Percentiles rank a stretch among this genome's conserved stretches.
These are phyloP conservation scores for Agraylea sexmaculata DNA, from an alignment of 1,140 invertebrate genomes.

Conservation along the genomic window DNA sequence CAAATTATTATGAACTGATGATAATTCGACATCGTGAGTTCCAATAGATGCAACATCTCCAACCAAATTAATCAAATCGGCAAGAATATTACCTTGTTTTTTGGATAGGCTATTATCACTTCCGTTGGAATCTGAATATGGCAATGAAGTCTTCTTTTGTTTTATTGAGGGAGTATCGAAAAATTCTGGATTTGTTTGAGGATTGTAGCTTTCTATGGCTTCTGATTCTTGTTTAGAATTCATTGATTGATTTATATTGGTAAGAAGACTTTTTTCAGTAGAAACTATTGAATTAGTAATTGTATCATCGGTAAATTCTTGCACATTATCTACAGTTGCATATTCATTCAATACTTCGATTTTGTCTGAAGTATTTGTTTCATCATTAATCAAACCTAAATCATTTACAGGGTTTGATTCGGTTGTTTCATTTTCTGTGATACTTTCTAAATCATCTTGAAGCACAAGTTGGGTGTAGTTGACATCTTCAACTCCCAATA, in stretches of 20 bases:
- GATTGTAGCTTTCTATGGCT: conserved; percentile 3
- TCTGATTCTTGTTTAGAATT: conserved; percentile 3
- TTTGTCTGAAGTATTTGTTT: conserved; percentile 3
- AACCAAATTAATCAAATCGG: conserved; percentile 35
- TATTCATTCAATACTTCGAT: conserved; percentile 11
- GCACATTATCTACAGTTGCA: not conserved
- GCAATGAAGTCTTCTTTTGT: conserved; percentile 18
- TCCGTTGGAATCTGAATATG: conserved; percentile 2
- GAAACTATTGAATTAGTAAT: conserved; percentile 12
- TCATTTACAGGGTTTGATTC: too few relatives aligned
- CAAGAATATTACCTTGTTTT: conserved; percentile 30
- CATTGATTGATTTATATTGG: not conserved
- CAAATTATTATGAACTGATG: conserved; percentile 18
- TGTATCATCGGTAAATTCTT: conserved; percentile 8
- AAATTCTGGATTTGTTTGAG: conserved; percentile 2
- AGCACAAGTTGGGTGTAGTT: too few relatives aligned
- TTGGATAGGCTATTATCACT: conserved; percentile 18
- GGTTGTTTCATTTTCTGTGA: too few relatives aligned
- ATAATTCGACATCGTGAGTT: conserved; percentile 24
- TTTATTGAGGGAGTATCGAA: conserved; percentile 16
- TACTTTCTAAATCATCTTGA: too few relatives aligned
- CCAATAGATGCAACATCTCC: conserved; percentile 37
- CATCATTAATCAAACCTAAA: too few relatives aligned
- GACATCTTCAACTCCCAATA: too few relatives aligned
- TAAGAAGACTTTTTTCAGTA: conserved; percentile 11